Evolutionary conservation across 2,888 invertebrate species (phyloP).

Genomic region (Aphidoletes aphidimyza): DNA sequence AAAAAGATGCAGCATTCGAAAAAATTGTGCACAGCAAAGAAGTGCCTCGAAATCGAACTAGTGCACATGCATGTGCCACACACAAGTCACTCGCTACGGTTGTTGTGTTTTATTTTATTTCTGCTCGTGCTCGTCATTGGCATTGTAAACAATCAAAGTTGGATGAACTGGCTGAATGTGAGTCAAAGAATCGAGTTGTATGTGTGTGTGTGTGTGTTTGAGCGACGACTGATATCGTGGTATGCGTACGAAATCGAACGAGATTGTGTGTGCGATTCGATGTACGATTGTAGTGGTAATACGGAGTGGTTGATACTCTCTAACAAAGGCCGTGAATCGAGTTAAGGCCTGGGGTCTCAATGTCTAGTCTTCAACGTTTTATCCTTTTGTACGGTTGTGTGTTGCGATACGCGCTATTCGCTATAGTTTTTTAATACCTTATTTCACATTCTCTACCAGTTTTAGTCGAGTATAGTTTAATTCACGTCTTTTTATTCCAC

Average conservation of each 20-base stretch:
- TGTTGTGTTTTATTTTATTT: not conserved
- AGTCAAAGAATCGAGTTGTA: not conserved
- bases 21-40: not conserved
- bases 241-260: not conserved
- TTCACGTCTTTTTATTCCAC: not conserved
- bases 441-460: not conserved
- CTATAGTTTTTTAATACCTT: not conserved
- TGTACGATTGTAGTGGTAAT: constrained; percentile 8
- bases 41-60: constrained; percentile 17
- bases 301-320: constrained; percentile 16
- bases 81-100: not conserved
- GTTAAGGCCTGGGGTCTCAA: constrained; percentile 53
- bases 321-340: constrained; percentile 47
- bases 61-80: constrained; percentile 31
- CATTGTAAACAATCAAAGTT: constrained; percentile 39
- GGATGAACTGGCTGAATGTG: not conserved
- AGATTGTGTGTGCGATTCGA: not conserved
- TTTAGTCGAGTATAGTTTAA: not conserved
- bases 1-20: not conserved
- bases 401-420: not conserved
- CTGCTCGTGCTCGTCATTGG: too few species aligned
- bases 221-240: not conserved
- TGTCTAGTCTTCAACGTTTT: constrained; percentile 54
- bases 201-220: not conserved
- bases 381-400: constrained; percentile 52